Conservation (phyloP, 2,888 invertebrate species). For the Pocota personata region DNA sequence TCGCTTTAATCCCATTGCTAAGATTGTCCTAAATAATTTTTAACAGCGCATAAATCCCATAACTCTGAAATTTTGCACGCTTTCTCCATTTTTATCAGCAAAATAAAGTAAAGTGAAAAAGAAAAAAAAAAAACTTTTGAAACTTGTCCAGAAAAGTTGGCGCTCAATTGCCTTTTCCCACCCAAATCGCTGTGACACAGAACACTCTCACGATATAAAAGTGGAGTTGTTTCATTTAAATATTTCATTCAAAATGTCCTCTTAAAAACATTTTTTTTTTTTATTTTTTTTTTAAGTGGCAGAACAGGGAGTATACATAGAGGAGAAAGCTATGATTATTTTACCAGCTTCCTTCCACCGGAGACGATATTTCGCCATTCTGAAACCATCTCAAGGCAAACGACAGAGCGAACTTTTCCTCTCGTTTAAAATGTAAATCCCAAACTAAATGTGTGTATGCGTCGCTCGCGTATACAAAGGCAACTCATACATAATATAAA, state of each 20-base stretch:
- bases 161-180: conserved; percentile 1
- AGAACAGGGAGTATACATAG: not conserved
- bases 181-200: not conserved
- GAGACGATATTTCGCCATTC: conserved; percentile 3
- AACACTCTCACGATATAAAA: not conserved
- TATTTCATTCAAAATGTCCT: conserved; percentile 6
- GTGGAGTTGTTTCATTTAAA: not conserved
- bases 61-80: not conserved
- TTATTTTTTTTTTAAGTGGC: no score
- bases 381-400: not conserved
- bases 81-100: conserved; percentile 21
- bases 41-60: not conserved
- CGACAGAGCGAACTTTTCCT: conserved; percentile 2
- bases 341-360: conserved; percentile 2
- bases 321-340: not conserved
- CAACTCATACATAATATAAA: conserved; percentile 9
- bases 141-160: not conserved
- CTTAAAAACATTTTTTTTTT: not conserved
- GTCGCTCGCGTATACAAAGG: not conserved
- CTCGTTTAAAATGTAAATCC: conserved; percentile 13
- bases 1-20: not conserved
- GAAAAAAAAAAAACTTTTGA: not conserved
- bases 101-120: not conserved
- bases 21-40: not conserved
- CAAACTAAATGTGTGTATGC: not conserved